Evolutionary conservation across 2,888 invertebrate species (phyloP).

Genomic region (Caenorhabditis sinica): DNA sequence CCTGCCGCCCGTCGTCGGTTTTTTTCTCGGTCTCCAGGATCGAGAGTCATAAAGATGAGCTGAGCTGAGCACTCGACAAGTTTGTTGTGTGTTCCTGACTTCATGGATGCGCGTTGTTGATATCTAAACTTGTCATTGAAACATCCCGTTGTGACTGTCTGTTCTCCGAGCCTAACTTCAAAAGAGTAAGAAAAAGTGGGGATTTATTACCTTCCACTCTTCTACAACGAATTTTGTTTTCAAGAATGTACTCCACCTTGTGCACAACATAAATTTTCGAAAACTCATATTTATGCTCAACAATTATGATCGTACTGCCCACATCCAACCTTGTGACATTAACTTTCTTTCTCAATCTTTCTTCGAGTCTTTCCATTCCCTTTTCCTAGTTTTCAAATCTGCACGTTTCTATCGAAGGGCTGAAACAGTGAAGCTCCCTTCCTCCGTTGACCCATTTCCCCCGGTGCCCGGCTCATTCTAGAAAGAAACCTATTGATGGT

Average conservation of each 20-base stretch:
- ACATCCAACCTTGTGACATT: conserved; percentile 23
- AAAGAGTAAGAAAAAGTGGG: neutral
- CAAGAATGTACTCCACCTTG: neutral
- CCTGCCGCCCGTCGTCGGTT: conserved; percentile 17
- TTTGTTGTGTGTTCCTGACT: conserved; percentile 5
- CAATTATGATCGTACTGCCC: neutral
- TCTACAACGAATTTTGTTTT: neutral
- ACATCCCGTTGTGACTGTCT: neutral
- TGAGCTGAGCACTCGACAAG: conserved; percentile 21
- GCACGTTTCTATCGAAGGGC: conserved; percentile 12
- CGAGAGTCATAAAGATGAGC: conserved; percentile 35
- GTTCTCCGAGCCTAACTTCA: neutral
- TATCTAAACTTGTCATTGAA: neutral
- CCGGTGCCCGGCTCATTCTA: neutral
- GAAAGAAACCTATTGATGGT: conserved; percentile 20
- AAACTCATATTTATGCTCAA: neutral
- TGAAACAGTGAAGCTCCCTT: neutral
- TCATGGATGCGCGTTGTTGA: neutral
- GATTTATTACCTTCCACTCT: neutral
- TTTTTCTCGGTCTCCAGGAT: conserved; percentile 26
- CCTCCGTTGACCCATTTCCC: neutral
- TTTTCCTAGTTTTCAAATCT: conserved; percentile 9
- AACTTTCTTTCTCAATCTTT: conserved; percentile 9
- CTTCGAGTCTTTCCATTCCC: neutral
- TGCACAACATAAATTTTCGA: neutral